phyloP scores from a whole-genome alignment of 1,140 invertebrate species.

The Nephotettix cincticeps region DNA sequence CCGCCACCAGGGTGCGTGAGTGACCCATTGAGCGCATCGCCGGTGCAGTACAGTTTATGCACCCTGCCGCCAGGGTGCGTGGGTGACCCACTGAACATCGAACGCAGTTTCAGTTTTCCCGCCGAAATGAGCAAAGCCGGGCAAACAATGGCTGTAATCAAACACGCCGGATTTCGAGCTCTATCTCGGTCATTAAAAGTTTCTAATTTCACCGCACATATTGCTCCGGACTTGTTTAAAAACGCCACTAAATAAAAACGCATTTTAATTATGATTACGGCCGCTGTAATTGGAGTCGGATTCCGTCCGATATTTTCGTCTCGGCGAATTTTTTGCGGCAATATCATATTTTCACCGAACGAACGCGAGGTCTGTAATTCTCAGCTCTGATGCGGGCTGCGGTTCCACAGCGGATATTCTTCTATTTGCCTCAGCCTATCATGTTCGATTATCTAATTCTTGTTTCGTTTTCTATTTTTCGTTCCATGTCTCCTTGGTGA shows the following conservation, averaged over 20 bases:
- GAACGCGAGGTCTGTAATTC: conserved; percentile 2
- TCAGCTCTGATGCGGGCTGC: background rate
- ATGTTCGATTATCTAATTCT: no score
- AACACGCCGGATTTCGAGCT: conserved; percentile 15
- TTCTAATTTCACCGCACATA: conserved; percentile 20
- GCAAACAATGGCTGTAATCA: background rate
- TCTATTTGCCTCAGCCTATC: no score
- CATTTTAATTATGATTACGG: conserved; percentile 22
- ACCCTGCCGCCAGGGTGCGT: no score
- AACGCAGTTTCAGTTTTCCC: background rate
- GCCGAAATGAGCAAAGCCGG: conserved; percentile 4
- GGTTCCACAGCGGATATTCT: no score
- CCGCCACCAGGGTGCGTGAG: no score
- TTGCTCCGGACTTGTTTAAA: conserved; percentile 13
- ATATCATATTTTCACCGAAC: conserved; percentile 3
- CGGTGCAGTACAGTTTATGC: no score
- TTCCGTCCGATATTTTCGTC: conserved; percentile 3
- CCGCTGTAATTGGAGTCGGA: conserved; percentile 10
- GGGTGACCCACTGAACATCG: no score
- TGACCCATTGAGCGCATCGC: no score
- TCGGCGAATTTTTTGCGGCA: background rate
- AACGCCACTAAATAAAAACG: conserved; percentile 18
- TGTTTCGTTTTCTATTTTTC: no score
- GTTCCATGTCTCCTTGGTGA: no score
- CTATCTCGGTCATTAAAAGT: conserved; percentile 23